Evolutionary conservation across 1,140 invertebrate genomes (phyloP).

Genomic region (Aphelenchoides besseyi): DNA sequence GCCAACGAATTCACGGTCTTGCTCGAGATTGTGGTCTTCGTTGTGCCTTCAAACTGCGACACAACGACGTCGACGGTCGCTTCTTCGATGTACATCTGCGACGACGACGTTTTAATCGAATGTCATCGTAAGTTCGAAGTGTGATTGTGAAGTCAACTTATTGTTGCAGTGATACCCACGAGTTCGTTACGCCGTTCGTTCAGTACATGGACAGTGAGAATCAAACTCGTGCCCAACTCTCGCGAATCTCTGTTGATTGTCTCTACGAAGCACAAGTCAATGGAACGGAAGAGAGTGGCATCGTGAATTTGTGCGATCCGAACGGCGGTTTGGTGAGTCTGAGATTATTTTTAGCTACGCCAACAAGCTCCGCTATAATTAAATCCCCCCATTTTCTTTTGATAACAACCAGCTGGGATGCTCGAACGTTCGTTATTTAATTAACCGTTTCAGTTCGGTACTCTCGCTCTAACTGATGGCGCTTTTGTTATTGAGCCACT

Average conservation of each 20-base stretch:
- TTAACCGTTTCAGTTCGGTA: slow-evolving; percentile 49
- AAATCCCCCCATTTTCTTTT: too few relatives aligned
- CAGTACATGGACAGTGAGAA: slow-evolving; percentile 53
- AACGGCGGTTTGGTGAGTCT: slow-evolving; percentile 56
- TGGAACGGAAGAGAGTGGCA: slow-evolving; percentile 37
- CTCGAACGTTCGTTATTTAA: background rate
- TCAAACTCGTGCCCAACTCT: slow-evolving; percentile 34
- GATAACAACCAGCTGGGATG: too few relatives aligned
- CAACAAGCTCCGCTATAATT: background rate
- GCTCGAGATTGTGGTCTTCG: slow-evolving; percentile 44
- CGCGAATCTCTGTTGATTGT: slow-evolving; percentile 45
- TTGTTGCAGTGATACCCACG: background rate
- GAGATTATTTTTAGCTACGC: slow-evolving; percentile 21
- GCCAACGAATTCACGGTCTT: slow-evolving; percentile 32
- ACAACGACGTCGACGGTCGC: slow-evolving; percentile 22
- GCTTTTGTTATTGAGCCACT: slow-evolving; percentile 58
- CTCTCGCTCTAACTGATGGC: slow-evolving; percentile 50
- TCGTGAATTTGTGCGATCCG: slow-evolving; percentile 58
- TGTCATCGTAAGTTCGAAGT: background rate
- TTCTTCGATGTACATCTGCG: slow-evolving; percentile 21
- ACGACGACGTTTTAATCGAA: slow-evolving; percentile 8
- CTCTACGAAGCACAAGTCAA: slow-evolving; percentile 52
- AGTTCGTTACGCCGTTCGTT: slow-evolving; percentile 41
- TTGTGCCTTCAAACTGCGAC: slow-evolving; percentile 43
- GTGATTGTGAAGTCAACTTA: background rate